Evolutionary conservation across 2,797 vertebrate genomes (phyloP), one percentile per base, ranked within the genome.

Genomic region (Euphonia xanthogaster): DNA sequence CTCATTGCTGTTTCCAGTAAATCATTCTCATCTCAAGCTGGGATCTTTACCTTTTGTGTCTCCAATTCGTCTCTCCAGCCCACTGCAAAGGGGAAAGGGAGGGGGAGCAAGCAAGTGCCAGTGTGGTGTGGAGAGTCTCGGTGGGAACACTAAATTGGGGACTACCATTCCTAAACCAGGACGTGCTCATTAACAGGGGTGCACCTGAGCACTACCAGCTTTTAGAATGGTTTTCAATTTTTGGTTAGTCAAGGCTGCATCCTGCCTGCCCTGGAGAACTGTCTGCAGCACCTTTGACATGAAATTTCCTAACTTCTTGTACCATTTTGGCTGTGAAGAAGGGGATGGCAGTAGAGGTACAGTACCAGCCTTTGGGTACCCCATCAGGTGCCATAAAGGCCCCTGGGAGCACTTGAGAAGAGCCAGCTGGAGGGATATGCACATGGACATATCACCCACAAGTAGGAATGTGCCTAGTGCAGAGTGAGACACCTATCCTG

Each of bases 311-410:
- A 45, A 9, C 19, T 15, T 17, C 18, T 25, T 30, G 9, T 55
- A 44, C 20, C 8, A 24, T 90, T 77, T 58, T 48, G 23, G 1
- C 19, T 66, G 27, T 57, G 67, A 65, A 80, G 40, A 72, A 63
- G 37, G 1, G 7, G 1, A 6, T 28, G 39, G 16, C 28, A 54
- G 39, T 13, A 62, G 27, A 57, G 4, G 14, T 40, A 10, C 7
- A 42, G 66, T 44, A 19, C 20, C 44, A 71, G 6, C 19, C 23
- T 62, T 58, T 71, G 42, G 31, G 22, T 22, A 42, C 8, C 47
- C 19, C 9, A 25, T 10, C 5, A 12, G 7, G 9, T 31, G 13
- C n/a, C 0, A 0, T 11, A 44, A 8, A 68, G 39, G 13, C 10
- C 15, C 20, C 27, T 54, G 28, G 23, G 6, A 33, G 19, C 24